Evolutionary conservation across 2,888 invertebrate genomes (phyloP).

Genomic region (Lysandra bellargus): DNA sequence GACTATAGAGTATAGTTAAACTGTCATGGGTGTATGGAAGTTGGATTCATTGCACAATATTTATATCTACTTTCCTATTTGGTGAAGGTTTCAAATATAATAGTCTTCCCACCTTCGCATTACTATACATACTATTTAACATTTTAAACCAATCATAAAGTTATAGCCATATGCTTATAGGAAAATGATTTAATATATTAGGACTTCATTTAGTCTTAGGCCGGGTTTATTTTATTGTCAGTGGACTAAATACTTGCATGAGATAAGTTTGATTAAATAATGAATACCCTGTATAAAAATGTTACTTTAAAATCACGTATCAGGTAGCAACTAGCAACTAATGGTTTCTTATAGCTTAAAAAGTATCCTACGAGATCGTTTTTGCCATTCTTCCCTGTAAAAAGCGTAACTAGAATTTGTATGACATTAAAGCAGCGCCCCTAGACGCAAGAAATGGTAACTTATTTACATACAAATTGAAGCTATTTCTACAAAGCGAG

Average conservation of each 20-base stretch:
- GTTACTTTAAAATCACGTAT: background rate
- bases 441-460: too few species aligned
- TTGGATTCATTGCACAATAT: background rate
- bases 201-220: background rate
- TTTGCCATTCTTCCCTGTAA: too few species aligned
- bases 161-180: background rate
- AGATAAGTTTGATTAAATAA: conserved; percentile 1
- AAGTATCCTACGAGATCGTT: too few species aligned
- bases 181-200: too few species aligned
- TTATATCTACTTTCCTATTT: background rate
- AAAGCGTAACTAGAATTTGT: too few species aligned
- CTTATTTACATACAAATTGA: too few species aligned
- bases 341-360: background rate
- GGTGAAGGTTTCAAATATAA: background rate
- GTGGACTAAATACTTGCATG: conserved; percentile 25
- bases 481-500: too few species aligned
- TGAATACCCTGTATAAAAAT: background rate
- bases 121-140: background rate
- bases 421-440: too few species aligned
- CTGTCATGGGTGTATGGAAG: background rate
- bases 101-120: background rate
- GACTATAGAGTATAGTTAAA: background rate
- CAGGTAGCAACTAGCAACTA: background rate
- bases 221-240: background rate
- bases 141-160: background rate